A percentile compares a stretch with the other conserved stretches of the same genome.
phyloP scores from a whole-genome alignment of 35 echinoderm and acorn worm species.

The Hemicentrotus pulcherrimus region DNA sequence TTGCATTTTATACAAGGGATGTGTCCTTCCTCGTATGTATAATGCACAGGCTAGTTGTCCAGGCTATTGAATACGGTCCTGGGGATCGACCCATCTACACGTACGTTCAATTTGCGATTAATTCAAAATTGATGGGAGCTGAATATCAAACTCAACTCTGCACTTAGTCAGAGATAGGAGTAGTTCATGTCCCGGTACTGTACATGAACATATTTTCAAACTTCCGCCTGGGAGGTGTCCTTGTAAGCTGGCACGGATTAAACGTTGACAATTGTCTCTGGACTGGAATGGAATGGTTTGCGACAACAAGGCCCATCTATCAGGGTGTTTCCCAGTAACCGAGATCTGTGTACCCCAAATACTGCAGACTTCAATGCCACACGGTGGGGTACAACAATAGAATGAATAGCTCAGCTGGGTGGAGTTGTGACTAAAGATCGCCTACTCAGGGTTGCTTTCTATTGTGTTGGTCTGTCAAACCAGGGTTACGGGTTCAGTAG shows the following conservation, averaged over 20 bases:
- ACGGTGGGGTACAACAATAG: background rate
- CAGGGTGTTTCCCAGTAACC: background rate
- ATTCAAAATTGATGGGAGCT: no score
- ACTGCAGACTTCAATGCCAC: background rate
- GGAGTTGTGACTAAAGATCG: background rate
- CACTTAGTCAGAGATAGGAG: no score
- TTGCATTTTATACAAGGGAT: no score
- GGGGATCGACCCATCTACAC: no score
- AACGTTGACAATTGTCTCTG: background rate
- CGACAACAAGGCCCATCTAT: background rate
- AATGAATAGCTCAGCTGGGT: conserved; percentile 16
- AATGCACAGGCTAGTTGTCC: no score
- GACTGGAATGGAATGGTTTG: background rate
- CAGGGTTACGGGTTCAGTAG: background rate
- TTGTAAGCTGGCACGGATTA: background rate
- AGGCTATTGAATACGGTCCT: no score
- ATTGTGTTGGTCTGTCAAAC: background rate
- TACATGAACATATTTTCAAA: background rate
- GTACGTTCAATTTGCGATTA: no score
- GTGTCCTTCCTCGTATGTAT: no score
- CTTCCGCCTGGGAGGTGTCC: background rate
- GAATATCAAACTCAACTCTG: no score
- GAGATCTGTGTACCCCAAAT: conserved; percentile 10
- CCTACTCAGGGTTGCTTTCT: background rate
- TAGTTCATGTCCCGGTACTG: no score